phyloP scores from a whole-genome alignment of 2,113 vertebrate species.

The Trochalopteron elliotii region DNA sequence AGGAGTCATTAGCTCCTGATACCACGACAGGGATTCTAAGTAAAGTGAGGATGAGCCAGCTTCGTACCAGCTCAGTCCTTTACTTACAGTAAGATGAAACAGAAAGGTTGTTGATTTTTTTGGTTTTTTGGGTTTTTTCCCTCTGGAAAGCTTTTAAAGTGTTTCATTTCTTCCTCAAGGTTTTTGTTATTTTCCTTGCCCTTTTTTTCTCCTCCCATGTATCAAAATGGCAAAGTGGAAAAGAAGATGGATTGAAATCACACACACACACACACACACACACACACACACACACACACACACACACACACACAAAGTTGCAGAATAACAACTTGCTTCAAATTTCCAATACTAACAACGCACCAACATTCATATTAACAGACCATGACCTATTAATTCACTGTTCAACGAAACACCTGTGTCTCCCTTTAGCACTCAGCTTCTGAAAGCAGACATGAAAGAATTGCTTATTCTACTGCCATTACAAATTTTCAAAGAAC shows the following conservation, averaged over 20 bases:
- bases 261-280: no score
- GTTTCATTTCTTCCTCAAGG: neutral
- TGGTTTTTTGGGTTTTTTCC: neutral
- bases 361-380: neutral
- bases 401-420: neutral
- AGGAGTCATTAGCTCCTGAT: slow-evolving; percentile 3
- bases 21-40: neutral
- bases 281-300: no score
- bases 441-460: neutral
- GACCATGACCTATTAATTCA: neutral
- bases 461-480: neutral
- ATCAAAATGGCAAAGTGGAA: neutral
- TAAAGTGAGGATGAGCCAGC: neutral
- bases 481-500: neutral
- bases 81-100: neutral
- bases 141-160: neutral
- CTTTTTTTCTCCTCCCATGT: neutral
- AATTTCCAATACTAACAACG: neutral
- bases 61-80: neutral
- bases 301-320: rapidly evolving
- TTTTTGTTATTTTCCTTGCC: neutral
- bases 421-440: neutral
- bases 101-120: neutral
- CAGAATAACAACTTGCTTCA: neutral
- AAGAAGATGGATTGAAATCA: neutral